phyloP scores from a whole-genome alignment of 2,113 vertebrate genomes.

The Antennarius striatus region DNA sequence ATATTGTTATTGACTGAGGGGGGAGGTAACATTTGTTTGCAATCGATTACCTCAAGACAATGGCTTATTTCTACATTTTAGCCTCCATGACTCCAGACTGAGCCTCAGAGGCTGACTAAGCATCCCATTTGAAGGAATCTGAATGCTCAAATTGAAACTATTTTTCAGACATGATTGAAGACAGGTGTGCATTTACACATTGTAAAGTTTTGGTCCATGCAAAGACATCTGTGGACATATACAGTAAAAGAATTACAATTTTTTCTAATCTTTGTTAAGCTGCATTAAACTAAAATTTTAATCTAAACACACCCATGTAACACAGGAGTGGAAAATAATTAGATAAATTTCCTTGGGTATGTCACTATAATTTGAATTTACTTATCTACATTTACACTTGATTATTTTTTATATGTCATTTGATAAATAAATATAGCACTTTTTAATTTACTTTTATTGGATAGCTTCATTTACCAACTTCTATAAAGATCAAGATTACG shows the following conservation, averaged over 20 bases:
- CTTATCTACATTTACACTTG: too few relatives aligned
- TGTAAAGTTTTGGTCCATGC: neutral
- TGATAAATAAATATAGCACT: too few relatives aligned
- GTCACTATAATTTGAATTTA: too few relatives aligned
- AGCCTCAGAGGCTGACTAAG: conserved; percentile 32
- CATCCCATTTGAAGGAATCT: conserved; percentile 13
- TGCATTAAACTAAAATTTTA: conserved; percentile 39
- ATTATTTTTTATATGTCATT: too few relatives aligned
- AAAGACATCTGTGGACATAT: too few relatives aligned
- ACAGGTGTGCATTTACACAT: neutral
- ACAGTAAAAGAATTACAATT: neutral
- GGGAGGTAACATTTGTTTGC: conserved; percentile 51
- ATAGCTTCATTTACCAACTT: too few relatives aligned
- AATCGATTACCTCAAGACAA: conserved; percentile 45
- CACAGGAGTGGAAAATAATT: neutral
- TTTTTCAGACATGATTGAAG: conserved; percentile 22
- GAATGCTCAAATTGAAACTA: neutral
- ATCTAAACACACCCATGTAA: conserved; percentile 15
- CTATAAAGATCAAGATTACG: too few relatives aligned
- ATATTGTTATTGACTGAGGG: conserved; percentile 55
- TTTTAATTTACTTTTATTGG: too few relatives aligned
- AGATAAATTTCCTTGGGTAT: neutral
- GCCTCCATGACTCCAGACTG: conserved; percentile 15
- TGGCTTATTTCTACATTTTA: conserved; percentile 45
- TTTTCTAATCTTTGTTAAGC: conserved; percentile 46